Evolutionary conservation across 2,888 invertebrate genomes (phyloP), one percentile per base, ranked within the genome.

Genomic region (Girardia tigrina): DNA sequence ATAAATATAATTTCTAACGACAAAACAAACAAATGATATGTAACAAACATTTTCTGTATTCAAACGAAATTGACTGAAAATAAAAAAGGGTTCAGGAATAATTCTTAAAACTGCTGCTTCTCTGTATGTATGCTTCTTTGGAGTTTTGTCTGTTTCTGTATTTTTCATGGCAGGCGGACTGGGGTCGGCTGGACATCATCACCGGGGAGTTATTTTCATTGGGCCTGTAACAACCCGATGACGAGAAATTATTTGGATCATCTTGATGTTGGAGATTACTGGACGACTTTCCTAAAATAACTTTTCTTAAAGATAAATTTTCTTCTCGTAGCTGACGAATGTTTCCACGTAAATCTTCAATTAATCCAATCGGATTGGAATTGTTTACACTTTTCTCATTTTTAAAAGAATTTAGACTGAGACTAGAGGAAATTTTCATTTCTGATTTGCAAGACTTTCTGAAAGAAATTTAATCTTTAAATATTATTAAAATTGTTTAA

Each of bases 221-320:
- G 4, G 56, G n/a, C 4, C n/a, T n/a, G 2, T 12, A 6, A 16
- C n/a, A 56, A 56, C n/a, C 23, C 2, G 56, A 56, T 4, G n/a
- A 23, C 4, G n/a, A n/a, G 4, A 56, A 6, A n/a, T 56, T 56
- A n/a, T 56, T 56, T 4, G n/a, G 20, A n/a, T 56, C 56, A 20
- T 56, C 56, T 4, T 2, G n/a, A 20, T 56, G 56, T 56, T 4
- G 56, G 4, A 56, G 23, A 56, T 23, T 23, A 8, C 20, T 20
- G 2, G 2, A 12, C 4, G 56, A 12, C n/a, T 56, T 56, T 16
- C 72, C 72, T 20, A 75, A 75, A 26, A 75, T 56, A 16, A 73
- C 36, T 70, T 75, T 73, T 16, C 73, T 70, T 26, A 73, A 29
- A 1, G 73, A 73, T 23, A 73, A 26, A 42, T 73, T 73, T 26